These are phyloP conservation scores for Seriola aureovittata DNA, from an alignment of 2,113 vertebrate species.

Conservation along the genomic window DNA sequence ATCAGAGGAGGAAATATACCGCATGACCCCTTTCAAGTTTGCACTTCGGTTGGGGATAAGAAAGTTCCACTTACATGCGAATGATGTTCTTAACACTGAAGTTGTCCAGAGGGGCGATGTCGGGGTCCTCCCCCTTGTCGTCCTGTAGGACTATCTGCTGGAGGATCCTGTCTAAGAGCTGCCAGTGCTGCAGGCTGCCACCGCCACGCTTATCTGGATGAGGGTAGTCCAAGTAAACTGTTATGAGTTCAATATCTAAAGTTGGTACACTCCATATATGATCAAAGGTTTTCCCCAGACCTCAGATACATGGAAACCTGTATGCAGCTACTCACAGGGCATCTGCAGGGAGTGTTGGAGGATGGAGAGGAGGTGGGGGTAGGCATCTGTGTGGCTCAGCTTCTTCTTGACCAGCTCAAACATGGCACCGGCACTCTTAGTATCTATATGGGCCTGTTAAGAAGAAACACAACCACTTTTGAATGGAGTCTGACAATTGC, in stretches of 20 bases:
- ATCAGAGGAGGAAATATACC: background rate
- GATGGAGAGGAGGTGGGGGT: slow-evolving; percentile 96
- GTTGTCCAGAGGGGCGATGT: slow-evolving; percentile 92
- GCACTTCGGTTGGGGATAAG: background rate
- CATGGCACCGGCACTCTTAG: slow-evolving; percentile 97
- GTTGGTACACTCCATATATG: background rate
- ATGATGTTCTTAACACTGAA: slow-evolving; percentile 98
- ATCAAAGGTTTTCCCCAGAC: too few species aligned
- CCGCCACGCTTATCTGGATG: slow-evolving; percentile 91
- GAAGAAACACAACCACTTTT: background rate
- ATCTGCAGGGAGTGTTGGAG: slow-evolving; percentile 97
- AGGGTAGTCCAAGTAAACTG: background rate
- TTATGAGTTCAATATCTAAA: background rate
- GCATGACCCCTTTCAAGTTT: background rate
- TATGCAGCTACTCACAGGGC: slow-evolving; percentile 89
- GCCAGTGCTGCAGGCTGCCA: slow-evolving; percentile 94
- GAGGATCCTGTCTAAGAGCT: slow-evolving; percentile 95
- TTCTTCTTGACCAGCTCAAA: slow-evolving; percentile 97
- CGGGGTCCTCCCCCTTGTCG: slow-evolving; percentile 94
- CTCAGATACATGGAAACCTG: background rate
- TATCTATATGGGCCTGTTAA: slow-evolving; percentile 92
- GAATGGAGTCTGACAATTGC: background rate
- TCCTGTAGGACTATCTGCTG: slow-evolving; percentile 98
- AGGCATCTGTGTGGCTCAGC: slow-evolving; percentile 94
- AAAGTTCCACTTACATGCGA: slow-evolving; percentile 90